Percentiles rank a stretch among this genome's conserved stretches.
phyloP scores from a whole-genome alignment of 2,797 vertebrate species.

The Philypnodon macrostomus region DNA sequence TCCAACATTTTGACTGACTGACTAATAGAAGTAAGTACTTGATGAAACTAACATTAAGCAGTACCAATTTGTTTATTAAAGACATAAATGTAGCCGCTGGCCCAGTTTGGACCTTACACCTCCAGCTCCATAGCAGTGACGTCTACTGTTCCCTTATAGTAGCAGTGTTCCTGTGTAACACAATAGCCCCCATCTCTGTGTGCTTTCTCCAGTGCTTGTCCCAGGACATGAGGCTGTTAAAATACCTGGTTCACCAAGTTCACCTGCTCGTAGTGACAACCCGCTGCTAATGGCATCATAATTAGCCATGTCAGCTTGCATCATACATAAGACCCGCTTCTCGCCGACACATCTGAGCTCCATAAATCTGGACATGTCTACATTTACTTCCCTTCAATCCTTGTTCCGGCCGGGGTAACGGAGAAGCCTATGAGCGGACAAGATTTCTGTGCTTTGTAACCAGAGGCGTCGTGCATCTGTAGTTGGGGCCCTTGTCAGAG shows the following conservation, averaged over 20 bases:
- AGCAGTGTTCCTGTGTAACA: slow-evolving; percentile 46
- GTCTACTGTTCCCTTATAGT: slow-evolving; percentile 7
- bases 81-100: no score
- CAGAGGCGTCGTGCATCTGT: slow-evolving; percentile 61
- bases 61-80: no score
- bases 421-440: slow-evolving; percentile 56
- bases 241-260: slow-evolving; percentile 43
- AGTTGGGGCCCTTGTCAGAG: slow-evolving; percentile 50
- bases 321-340: slow-evolving; percentile 50
- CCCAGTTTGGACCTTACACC: not conserved
- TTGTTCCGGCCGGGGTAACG: slow-evolving; percentile 62
- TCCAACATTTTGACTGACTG: no score
- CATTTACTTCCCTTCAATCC: slow-evolving; percentile 58
- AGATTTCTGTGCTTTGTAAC: slow-evolving; percentile 74
- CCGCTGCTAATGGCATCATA: slow-evolving; percentile 49
- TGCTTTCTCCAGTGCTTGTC: slow-evolving; percentile 39
- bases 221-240: slow-evolving; percentile 36
- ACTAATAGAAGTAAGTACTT: no score
- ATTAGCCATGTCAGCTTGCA: slow-evolving; percentile 50
- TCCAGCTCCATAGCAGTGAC: not conserved
- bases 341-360: slow-evolving; percentile 47
- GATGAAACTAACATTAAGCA: no score
- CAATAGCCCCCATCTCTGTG: slow-evolving; percentile 40
- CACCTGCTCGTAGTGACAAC: slow-evolving; percentile 26
- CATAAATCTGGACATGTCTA: slow-evolving; percentile 65